Evolutionary conservation across 2,888 invertebrate species (phyloP), one percentile per base, ranked within the genome.

Genomic region (Andrena minutula): DNA sequence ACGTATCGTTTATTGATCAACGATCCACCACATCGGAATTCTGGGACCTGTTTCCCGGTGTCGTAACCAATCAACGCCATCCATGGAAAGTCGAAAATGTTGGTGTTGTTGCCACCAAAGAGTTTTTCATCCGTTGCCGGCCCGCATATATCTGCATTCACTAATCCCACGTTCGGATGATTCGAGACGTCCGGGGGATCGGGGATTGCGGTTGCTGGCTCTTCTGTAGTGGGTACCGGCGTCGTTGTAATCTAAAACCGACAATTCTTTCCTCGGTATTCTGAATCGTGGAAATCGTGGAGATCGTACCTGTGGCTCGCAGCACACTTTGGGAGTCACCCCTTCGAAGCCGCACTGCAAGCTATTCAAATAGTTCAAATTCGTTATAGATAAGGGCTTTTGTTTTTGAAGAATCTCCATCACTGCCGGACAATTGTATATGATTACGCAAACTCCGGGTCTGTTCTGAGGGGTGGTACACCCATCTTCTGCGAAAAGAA

Each of bases 41-140:
- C 91, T 5, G 81, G 79, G 10, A 41, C 84, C 8, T 76, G 56
- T 16, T 26, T 66, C 82, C 93, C 87, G 58, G 91, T 92, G 20
- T 91, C 84, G 83, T 97, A 97, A 1, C 95, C 95, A n/a, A 97
- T 91, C 1, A 97, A 94, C 0, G 96, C 96, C 96, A 97, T 96
- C 97, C 97, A 97, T 0, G 97, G 97, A 93, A 95, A 96, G 86
- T 97, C 96, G 56, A 95, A 95, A 4, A 97, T 91, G 0, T 92
- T 92, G 0, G 97, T 96, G 76, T 94, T 94, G 63, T 95, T 95
- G 0, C 97, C 97, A 2, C 95, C 95, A 30, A 95, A 94, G 64
- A 97, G 95, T 87, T 95, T 95, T 63, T 95, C 94, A 7, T 94
- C 93, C 12, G 94, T 94, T 6, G 95, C 90, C 0, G 92, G 92